Evolutionary conservation across 2,113 vertebrate species (phyloP), one percentile per base, ranked within the genome.

Genomic region (Noctilio leporinus): DNA sequence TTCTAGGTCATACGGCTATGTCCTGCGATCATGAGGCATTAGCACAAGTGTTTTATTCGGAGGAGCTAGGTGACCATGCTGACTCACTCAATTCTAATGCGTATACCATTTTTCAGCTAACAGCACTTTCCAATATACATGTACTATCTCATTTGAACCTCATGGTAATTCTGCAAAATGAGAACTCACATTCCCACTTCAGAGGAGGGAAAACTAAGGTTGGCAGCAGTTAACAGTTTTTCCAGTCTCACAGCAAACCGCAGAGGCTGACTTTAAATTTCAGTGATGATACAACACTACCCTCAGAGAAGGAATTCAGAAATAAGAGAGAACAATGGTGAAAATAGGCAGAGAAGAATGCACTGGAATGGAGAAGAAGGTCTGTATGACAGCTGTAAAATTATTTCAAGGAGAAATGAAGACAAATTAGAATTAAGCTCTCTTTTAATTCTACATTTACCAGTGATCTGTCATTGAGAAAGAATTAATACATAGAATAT

Each of bases 361-460:
- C 49, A 53, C 0, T 57, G 51, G 78, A 81, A 92, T 78, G 33
- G n/a, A 77, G 86, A 93, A 93, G 83, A 92, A 38, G 69, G 65
- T 45, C 49, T 59, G 16, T n/a, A 49, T 70, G 95, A 96, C 86
- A 95, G 91, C 85, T 80, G 14, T 75, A 83, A 95, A 95, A 94
- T 94, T 94, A 94, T 96, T 92, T 97, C 95, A 96, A 90, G 94
- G 95, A 96, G 93, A 96, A 97, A 97, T 95, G 96, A 96, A 97
- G 96, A 96, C 77, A 96, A 97, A 97, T 96, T 91, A 73, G 76
- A 97, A 97, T 96, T 97, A 96, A 97, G 96, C 57, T 95, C 86
- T 94, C 95, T 97, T 96, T 96, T 97, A 97, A 97, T 97, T 96
- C 96, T 97, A 82, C 81, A 97, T 97, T 97, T 96, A 92, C 92